phyloP scores from a whole-genome alignment of 2,113 vertebrate species.

The Siniperca chuatsi region DNA sequence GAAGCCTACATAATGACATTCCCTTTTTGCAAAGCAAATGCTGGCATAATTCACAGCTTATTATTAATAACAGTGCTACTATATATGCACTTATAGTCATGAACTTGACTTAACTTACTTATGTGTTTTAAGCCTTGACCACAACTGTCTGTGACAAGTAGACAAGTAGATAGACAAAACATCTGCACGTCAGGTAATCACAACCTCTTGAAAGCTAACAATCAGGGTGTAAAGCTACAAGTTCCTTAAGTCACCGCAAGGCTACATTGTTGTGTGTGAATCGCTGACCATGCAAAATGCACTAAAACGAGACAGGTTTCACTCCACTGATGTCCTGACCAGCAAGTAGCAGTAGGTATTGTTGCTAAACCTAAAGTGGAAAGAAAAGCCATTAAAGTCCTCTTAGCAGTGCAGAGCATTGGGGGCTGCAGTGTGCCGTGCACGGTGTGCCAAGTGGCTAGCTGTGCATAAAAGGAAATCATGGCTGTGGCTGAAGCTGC shows the following conservation, averaged over 20 bases:
- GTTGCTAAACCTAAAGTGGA: slow-evolving; percentile 57
- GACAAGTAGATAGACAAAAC: not conserved
- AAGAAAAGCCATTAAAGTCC: slow-evolving; percentile 68
- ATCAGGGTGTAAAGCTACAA: slow-evolving; percentile 2
- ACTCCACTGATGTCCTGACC: slow-evolving; percentile 27
- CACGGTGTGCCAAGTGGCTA: slow-evolving; percentile 53
- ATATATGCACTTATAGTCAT: not conserved
- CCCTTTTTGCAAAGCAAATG: not conserved
- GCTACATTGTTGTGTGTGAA: slow-evolving; percentile 15
- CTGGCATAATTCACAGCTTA: not conserved
- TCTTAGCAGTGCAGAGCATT: slow-evolving; percentile 42
- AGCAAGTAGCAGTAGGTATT: slow-evolving; percentile 38
- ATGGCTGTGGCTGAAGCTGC: slow-evolving; percentile 29
- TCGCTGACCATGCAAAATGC: slow-evolving; percentile 23
- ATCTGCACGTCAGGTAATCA: not conserved
- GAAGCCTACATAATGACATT: not conserved
- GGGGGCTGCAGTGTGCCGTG: slow-evolving; percentile 55
- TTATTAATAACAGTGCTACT: not conserved
- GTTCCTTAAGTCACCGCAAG: not conserved
- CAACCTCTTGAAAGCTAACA: not conserved
- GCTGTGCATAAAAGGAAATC: slow-evolving; percentile 62
- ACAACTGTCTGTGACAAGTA: not conserved
- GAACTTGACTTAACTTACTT: not conserved
- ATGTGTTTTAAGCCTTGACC: not conserved
- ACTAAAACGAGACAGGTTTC: slow-evolving; percentile 34